Percentiles rank a stretch among this genome's conserved stretches.
These are phyloP conservation scores for Agapornis roseicollis DNA, from an alignment of 2,113 vertebrate genomes.

Conservation along the genomic window DNA sequence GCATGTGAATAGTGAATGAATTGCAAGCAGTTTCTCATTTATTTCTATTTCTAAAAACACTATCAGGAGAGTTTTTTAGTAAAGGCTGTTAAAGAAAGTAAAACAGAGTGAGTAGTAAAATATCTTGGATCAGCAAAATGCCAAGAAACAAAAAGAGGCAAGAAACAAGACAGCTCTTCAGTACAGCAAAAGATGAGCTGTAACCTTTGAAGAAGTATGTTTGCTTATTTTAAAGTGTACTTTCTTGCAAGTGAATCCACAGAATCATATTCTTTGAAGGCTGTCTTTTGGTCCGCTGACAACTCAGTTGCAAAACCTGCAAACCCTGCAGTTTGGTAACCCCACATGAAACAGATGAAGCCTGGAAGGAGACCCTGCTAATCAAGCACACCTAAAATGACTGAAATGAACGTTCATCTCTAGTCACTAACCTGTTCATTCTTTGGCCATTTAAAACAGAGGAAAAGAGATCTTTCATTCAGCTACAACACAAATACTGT, in stretches of 20 bases:
- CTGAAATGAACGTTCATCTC: conserved; percentile 10
- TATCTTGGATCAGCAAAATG: not conserved
- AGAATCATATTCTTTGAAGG: conserved; percentile 11
- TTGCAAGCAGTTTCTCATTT: not conserved
- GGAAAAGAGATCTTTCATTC: conserved; percentile 57
- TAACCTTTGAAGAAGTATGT: not conserved
- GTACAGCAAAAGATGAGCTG: not conserved
- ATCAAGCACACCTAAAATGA: not conserved
- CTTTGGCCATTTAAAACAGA: conserved; percentile 31
- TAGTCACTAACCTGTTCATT: conserved; percentile 43
- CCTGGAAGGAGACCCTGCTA: conserved; percentile 19
- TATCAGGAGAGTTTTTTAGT: not conserved
- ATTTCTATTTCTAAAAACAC: not conserved
- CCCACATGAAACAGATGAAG: conserved; percentile 4
- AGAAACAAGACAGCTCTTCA: not conserved
- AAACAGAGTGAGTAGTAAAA: not conserved
- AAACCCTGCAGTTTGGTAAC: not conserved
- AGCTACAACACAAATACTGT: conserved; percentile 60
- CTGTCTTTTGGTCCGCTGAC: not conserved
- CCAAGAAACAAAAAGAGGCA: not conserved
- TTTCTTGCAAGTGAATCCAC: not conserved
- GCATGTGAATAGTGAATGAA: not conserved
- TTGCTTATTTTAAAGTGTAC: not conserved
- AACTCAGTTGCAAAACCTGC: not conserved
- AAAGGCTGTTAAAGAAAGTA: not conserved